Evolutionary conservation across 2,888 invertebrate genomes (phyloP).

Genomic region (Zygothrica quintamaculata): DNA sequence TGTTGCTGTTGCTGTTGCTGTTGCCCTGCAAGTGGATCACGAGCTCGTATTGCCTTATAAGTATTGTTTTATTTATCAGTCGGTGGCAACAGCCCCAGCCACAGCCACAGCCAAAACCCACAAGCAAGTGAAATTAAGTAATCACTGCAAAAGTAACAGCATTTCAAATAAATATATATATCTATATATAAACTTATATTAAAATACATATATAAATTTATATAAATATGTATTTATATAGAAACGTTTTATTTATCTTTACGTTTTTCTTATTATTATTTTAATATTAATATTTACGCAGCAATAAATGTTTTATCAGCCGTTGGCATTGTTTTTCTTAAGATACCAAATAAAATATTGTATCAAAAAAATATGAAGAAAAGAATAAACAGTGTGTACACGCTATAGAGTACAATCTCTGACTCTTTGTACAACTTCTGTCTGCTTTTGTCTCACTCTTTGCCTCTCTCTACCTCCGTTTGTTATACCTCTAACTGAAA

Average conservation of each 20-base stretch:
- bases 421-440: no score
- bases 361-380: no score
- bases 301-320: constrained; percentile 42
- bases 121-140: constrained; percentile 30
- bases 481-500: constrained; percentile 10
- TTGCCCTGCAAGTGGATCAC: no score
- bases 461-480: neutral
- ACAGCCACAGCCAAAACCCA: no score
- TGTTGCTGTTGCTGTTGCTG: no score
- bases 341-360: constrained; percentile 8
- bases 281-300: constrained; percentile 27
- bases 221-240: no score
- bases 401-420: constrained; percentile 14
- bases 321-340: constrained; percentile 21
- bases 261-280: constrained; percentile 6
- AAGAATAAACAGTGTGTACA: constrained; percentile 17
- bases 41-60: neutral
- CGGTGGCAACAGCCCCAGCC: constrained; percentile 27
- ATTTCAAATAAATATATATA: constrained; percentile 6
- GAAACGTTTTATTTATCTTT: constrained; percentile 1
- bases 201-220: neutral
- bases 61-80: constrained; percentile 9
- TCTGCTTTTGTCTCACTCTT: constrained; percentile 1
- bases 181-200: neutral
- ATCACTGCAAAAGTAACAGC: constrained; percentile 7